These are phyloP conservation scores for Pluvianellus socialis DNA, from an alignment of 2,113 vertebrate genomes.

Conservation along the genomic window DNA sequence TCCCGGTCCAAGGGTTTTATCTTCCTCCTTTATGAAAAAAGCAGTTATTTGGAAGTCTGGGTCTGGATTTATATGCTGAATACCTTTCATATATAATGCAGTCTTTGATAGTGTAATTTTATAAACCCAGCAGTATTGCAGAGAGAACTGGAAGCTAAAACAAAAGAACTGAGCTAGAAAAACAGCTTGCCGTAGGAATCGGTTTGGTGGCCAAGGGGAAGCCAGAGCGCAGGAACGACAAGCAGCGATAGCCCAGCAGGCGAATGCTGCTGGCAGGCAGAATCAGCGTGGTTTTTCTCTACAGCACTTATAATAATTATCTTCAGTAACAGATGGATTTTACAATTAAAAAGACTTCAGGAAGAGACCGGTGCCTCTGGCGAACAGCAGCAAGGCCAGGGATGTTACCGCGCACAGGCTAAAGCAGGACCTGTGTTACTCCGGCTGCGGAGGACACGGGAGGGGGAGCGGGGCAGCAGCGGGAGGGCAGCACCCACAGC, in stretches of 20 bases:
- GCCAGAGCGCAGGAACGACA: not conserved
- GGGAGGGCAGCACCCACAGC: fast-evolving
- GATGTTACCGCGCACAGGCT: fast-evolving
- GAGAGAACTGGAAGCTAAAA: not conserved
- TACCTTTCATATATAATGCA: not conserved
- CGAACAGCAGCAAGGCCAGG: fast-evolving
- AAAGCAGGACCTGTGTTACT: not conserved
- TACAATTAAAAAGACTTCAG: not conserved
- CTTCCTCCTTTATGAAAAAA: not conserved
- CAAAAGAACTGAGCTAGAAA: not conserved
- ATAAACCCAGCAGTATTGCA: not conserved
- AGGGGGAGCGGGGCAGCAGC: not conserved
- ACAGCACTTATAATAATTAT: not conserved
- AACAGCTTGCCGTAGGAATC: not conserved
- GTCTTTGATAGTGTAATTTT: not conserved
- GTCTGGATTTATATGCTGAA: not conserved
- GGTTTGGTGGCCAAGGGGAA: not conserved
- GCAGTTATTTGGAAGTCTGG: not conserved
- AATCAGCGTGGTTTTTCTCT: fast-evolving
- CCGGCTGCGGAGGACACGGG: fast-evolving
- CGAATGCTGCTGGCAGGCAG: not conserved
- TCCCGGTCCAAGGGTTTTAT: not conserved
- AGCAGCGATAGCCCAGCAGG: not conserved
- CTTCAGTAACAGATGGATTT: not conserved
- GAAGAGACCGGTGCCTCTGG: not conserved